Conservation (phyloP, 2,888 invertebrate genomes). For the Ichneumoninae sp. region DNA sequence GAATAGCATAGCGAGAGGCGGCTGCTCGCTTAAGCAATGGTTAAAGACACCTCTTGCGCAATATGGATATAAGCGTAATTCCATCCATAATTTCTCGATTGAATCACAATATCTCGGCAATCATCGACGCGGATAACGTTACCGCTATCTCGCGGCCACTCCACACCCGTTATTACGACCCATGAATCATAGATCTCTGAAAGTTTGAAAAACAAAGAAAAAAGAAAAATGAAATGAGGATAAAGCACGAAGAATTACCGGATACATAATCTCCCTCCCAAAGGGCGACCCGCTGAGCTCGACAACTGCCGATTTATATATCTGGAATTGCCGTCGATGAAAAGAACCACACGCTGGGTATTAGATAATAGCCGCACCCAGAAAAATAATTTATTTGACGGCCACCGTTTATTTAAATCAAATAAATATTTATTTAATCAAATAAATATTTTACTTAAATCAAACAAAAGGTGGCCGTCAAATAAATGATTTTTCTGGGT, state of each 20-base stretch:
- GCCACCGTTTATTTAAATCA: no score
- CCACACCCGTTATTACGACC: slow-evolving; percentile 53
- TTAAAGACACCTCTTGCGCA: slow-evolving; percentile 35
- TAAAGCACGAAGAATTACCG: slow-evolving; percentile 28
- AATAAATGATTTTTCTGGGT: no score
- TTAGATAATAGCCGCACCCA: background rate
- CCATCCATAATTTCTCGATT: slow-evolving; percentile 55
- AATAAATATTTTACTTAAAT: no score
- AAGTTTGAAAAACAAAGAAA: background rate
- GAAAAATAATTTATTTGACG: no score
- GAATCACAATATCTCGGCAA: slow-evolving; percentile 60
- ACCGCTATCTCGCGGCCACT: slow-evolving; percentile 28
- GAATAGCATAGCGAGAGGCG: background rate
- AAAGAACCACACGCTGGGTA: background rate
- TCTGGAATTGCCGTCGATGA: background rate
- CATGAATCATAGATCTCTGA: slow-evolving; percentile 46
- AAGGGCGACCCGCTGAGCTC: background rate
- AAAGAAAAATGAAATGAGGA: slow-evolving; percentile 5
- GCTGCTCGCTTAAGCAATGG: slow-evolving; percentile 5
- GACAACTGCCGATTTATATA: background rate
- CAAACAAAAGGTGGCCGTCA: no score
- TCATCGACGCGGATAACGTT: slow-evolving; percentile 47
- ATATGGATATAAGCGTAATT: slow-evolving; percentile 45
- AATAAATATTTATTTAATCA: no score
- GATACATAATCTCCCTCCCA: slow-evolving; percentile 28